Evolutionary conservation across 2,888 invertebrate genomes (phyloP).

Genomic region (Cataglyphis livida): DNA sequence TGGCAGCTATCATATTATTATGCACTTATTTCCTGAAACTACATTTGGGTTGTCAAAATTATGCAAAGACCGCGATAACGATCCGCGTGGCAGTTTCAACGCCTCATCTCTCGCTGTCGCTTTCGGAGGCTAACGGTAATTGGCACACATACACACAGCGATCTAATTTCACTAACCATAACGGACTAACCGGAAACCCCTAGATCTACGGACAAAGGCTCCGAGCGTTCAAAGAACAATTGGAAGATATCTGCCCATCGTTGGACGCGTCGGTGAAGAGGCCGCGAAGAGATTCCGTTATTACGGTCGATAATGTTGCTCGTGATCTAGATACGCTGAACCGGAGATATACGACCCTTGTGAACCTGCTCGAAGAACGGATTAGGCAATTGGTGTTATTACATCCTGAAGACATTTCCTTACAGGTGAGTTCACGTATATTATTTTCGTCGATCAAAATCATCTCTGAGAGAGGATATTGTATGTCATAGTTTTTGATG

Average conservation of each 20-base stretch:
- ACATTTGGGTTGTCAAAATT: conserved; percentile 76
- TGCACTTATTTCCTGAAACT: conserved; percentile 54
- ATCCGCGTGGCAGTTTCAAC: conserved; percentile 11
- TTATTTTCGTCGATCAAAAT: conserved; percentile 6
- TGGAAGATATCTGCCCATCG: conserved; percentile 94
- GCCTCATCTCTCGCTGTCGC: conserved; percentile 66
- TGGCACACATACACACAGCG: conserved; percentile 65
- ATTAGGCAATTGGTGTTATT: conserved; percentile 89
- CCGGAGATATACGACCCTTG: conserved; percentile 91
- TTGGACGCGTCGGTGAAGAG: conserved; percentile 88
- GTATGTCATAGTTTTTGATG: neutral
- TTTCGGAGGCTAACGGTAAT: conserved; percentile 79
- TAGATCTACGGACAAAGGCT: conserved; percentile 96
- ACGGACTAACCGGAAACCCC: conserved; percentile 88
- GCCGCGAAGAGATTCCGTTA: conserved; percentile 80
- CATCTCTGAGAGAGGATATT: conserved; percentile 21
- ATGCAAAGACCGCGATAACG: conserved; percentile 37
- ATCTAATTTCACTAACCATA: conserved; percentile 86
- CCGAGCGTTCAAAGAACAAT: conserved; percentile 93
- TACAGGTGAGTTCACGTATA: conserved; percentile 88
- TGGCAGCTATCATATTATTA: conserved; percentile 34
- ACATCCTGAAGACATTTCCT: conserved; percentile 91
- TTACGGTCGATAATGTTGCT: conserved; percentile 92
- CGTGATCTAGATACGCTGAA: conserved; percentile 93
- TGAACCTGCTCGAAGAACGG: conserved; percentile 90